Conservation (phyloP, 2,888 invertebrate genomes). For the Nezara viridula region DNA sequence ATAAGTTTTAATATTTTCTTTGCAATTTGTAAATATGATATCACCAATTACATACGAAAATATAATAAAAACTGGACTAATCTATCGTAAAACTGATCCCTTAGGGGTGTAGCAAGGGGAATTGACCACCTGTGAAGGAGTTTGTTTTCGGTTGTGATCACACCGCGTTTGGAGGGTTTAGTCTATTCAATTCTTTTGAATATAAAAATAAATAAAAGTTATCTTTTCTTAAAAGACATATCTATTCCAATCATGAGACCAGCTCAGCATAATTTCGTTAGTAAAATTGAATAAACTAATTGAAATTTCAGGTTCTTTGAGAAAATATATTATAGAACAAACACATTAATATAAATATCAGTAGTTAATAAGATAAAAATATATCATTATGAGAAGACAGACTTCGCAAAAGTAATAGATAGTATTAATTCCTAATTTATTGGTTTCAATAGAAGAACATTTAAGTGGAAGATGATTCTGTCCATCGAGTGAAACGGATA, state of each 20-base stretch:
- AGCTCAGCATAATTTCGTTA: background rate
- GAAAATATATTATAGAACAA: background rate
- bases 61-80: background rate
- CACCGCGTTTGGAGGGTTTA: slow-evolving; percentile 56
- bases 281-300: background rate
- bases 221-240: background rate
- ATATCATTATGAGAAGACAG: background rate
- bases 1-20: background rate
- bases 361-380: background rate
- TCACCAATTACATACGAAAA: background rate
- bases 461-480: background rate
- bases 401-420: background rate
- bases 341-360: background rate
- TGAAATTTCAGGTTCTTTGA: background rate
- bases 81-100: background rate
- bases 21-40: background rate
- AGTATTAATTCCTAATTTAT: background rate
- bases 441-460: background rate
- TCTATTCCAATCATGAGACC: background rate
- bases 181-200: slow-evolving; percentile 39
- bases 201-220: background rate
- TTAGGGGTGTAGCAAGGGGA: background rate
- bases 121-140: slow-evolving; percentile 59
- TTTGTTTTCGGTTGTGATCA: slow-evolving; percentile 60
- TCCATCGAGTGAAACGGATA: background rate